Percentiles rank a stretch among this genome's conserved stretches.
Evolutionary conservation across 2,113 vertebrate species (phyloP).

Genomic region (Rattus norvegicus): DNA sequence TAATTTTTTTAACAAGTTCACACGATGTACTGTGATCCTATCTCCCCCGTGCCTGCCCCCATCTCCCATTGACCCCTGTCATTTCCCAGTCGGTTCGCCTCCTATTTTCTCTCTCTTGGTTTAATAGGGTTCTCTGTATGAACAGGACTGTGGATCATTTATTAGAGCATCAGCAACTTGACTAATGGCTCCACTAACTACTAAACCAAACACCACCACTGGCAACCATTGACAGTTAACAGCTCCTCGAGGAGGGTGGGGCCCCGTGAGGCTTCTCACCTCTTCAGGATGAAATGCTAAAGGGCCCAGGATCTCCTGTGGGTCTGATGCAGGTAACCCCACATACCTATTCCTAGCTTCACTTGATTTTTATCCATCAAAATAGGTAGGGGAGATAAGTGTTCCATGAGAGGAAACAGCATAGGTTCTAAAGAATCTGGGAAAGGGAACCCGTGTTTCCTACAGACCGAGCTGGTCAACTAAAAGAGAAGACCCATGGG

Average conservation of each 20-base stretch:
- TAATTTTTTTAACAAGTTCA: not conserved
- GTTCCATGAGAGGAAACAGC: not conserved
- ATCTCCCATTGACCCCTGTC: no score
- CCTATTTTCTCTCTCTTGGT: not conserved
- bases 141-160: not conserved
- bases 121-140: no score
- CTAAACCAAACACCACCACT: no score
- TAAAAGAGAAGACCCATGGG: not conserved
- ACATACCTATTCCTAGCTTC: not conserved
- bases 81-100: not conserved
- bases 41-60: not conserved
- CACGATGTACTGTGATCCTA: not conserved
- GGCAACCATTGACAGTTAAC: not conserved
- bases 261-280: not conserved
- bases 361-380: constrained; percentile 10
- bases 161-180: no score
- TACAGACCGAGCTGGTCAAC: not conserved
- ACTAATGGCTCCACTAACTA: not conserved
- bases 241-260: not conserved
- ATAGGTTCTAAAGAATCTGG: not conserved
- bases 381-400: not conserved
- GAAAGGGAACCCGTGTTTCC: not conserved
- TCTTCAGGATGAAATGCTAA: not conserved
- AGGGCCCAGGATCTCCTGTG: not conserved
- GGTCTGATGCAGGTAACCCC: not conserved